Base-by-base conservation (phyloP, 2,113 vertebrate genomes). In the Sinocyclocheilus anshuiensis region DNA sequence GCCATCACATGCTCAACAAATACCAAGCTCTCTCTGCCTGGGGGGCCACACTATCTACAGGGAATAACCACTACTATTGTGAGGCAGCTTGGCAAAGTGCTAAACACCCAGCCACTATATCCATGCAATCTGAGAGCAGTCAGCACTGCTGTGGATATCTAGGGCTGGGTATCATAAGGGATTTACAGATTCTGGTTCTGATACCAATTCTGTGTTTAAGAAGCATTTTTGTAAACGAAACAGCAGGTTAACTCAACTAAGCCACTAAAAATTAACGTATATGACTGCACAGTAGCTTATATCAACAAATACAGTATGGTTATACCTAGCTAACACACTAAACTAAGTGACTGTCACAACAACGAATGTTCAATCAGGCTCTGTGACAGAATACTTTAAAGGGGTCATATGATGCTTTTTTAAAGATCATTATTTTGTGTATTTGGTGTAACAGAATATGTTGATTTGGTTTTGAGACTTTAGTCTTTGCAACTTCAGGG, bases 1-100 rank as follows among this genome's bases (percentile, higher is more conserved):
- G 63, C 45, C 81, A 82, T 82, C 63, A 82, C 81, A 82, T 82
- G 81, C 81, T 82, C 81, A 50, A 36, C 76, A 77, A 77, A 82
- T 81, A 82, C 26, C 42, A 33, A 71, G 26, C 10, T 5, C 81
- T 69, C 80, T 82, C 24, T 82, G 81, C 63, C 65, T 71, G 63
- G 80, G 61, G 48, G 48, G 11, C 42, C 48, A 29, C 26, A 36
- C 24, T 29, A 48, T 82, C 80, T 50, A 69, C n/a, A 53, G 63
- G 45, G 81, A 55, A 82, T 71, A 82, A 82, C 81, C 81, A 15
- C 16, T 71, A 26, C 63, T n/a, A 82, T 82, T 50, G 81, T 82
- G 42, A 82, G 48, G 26, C 24, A 55, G 81, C 63, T 71, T 82
- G 63, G 81, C 63, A 71, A 82, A 71, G 63, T 82, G 81, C 80